Evolutionary conservation across 1,140 invertebrate genomes (phyloP).

Genomic region (Glossosoma conforme): DNA sequence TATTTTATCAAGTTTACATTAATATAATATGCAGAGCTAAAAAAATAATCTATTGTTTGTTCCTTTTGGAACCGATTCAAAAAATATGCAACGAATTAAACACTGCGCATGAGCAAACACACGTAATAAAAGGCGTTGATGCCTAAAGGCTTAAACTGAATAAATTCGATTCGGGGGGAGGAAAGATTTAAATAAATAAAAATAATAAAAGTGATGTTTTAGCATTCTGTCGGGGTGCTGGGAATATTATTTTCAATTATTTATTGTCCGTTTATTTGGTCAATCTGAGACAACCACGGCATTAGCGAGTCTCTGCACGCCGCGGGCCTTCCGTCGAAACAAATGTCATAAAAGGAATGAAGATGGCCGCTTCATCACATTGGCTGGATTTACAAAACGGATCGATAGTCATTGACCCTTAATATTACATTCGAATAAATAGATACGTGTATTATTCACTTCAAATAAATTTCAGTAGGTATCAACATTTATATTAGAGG

Average conservation of each 20-base stretch:
- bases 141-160: too few species aligned
- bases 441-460: not conserved
- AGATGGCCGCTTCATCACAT: slow-evolving; percentile 6
- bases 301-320: slow-evolving; percentile 17
- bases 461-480: not conserved
- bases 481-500: not conserved
- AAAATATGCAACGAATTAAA: too few species aligned
- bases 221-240: slow-evolving; percentile 7
- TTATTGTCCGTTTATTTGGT: slow-evolving; percentile 23
- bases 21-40: too few species aligned
- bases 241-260: slow-evolving; percentile 18
- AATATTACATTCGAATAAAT: not conserved
- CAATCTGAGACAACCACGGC: slow-evolving; percentile 4
- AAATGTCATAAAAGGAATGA: slow-evolving; percentile 21
- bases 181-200: too few species aligned
- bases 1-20: too few species aligned
- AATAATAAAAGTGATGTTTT: too few species aligned
- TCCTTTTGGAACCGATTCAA: too few species aligned
- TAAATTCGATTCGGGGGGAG: too few species aligned
- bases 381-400: too few species aligned
- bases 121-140: too few species aligned
- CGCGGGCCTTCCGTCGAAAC: slow-evolving; percentile 12
- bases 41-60: too few species aligned
- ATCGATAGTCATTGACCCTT: not conserved
- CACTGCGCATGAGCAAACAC: too few species aligned